Evolutionary conservation across 2,888 invertebrate species (phyloP), one percentile per base, ranked within the genome.

Genomic region (Pherbina coryleti): DNA sequence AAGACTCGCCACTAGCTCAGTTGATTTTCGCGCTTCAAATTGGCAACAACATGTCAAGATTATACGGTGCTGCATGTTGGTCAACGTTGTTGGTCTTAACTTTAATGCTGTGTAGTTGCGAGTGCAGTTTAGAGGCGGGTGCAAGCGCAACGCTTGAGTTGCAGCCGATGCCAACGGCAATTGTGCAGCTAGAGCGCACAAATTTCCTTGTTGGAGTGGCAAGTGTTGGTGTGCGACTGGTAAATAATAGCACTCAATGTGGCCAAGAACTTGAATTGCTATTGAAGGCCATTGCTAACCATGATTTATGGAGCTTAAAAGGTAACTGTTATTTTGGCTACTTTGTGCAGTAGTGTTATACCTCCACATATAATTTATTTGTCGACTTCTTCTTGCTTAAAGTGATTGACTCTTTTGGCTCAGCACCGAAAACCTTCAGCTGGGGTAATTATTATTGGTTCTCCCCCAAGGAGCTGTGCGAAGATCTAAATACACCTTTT

Each of bases 361-460:
- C 3, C 44, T 44, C 2, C 44, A 11, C 3, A 44, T 44, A 11
- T 11, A 7, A 44, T 2, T 11, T 11, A 44, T 44, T 44, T 3
- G 14, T 44, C 3, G 44, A 11, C 11, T 44, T 44, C 11, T 44
- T 44, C 44, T 44, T 66, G 7, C 37, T 8, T 76, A 28, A 37
- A 87, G 87, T 86, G 64, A 78, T 87, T 44, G 86, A 87, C 77
- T 82, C 85, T 4, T 86, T 85, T 80, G 86, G 86, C 5, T 77
- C 78, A 14, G 77, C 83, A 0, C 85, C 86, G 3, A 80, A 79
- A 71, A 82, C 84, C 37, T 84, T 87, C 71, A 82, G 76, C 14
- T 86, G 86, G 86, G 87, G 87, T 11, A 86, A 86, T 76, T 84
- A 84, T 66, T 84, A 83, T 76, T 87, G 87, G 87, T 87, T 86